Percentiles rank a stretch among this genome's conserved stretches.
phyloP scores from a whole-genome alignment of 2,797 vertebrate species.

The Channa striata region DNA sequence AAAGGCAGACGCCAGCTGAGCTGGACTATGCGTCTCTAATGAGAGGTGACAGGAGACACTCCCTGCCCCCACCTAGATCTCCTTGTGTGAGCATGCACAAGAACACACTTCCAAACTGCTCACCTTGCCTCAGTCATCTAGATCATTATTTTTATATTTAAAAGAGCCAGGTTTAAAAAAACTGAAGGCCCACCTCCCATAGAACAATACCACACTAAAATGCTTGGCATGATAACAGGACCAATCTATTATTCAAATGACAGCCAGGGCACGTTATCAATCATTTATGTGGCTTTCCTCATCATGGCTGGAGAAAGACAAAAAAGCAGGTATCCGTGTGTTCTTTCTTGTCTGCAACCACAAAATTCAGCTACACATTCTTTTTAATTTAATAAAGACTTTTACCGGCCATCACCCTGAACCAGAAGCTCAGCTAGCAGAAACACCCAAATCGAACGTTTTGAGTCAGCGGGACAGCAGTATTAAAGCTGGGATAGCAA shows the following conservation, averaged over 20 bases:
- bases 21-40: constrained; percentile 82
- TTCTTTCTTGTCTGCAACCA: constrained; percentile 13
- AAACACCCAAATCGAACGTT: constrained; percentile 15
- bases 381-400: constrained; percentile 26
- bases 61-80: constrained; percentile 65
- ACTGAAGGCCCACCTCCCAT: constrained; percentile 18
- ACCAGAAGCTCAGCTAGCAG: constrained; percentile 16
- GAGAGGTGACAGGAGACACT: constrained; percentile 81
- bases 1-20: constrained; percentile 52
- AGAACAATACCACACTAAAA: constrained; percentile 62
- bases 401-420: constrained; percentile 15
- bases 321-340: constrained; percentile 29
- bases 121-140: constrained; percentile 47
- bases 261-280: constrained; percentile 75
- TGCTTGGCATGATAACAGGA: constrained; percentile 48
- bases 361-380: constrained; percentile 10
- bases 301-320: constrained; percentile 49
- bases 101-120: constrained; percentile 54
- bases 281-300: constrained; percentile 78
- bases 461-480: constrained; percentile 37
- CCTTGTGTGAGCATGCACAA: constrained; percentile 16
- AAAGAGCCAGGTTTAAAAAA: constrained; percentile 46
- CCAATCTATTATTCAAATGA: constrained; percentile 79
- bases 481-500: constrained; percentile 31
- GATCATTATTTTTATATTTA: constrained; percentile 41